Evolutionary conservation across 1,140 invertebrate species (phyloP), one percentile per base, ranked within the genome.

Genomic region (Gonatopus flavifemur): DNA sequence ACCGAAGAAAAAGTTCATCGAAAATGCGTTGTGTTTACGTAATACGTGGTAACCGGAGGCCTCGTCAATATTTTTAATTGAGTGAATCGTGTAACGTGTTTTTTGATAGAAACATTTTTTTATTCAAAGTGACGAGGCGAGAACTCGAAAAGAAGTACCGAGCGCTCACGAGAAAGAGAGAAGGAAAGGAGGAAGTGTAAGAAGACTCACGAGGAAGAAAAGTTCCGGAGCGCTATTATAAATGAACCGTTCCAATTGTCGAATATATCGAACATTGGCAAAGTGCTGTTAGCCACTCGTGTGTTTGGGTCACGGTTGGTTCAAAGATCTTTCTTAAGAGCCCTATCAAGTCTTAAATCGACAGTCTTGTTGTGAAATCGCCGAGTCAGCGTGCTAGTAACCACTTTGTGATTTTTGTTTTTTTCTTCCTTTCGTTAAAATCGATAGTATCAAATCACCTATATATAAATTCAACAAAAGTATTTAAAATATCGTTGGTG

Each of bases 11-110:
- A 59, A 49, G 39, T 55, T 24, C 30, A 31, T 22, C 49, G 59
- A 65, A 67, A 60, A 70, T 67, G 68, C 41, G 18, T 44, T 46
- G 55, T 59, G 56, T 69, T 70, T 70, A 70, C 65, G 64, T 72
- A 72, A 72, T 63, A 49, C 35, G 54, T 44, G 50, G 52, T 48
- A 55, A 55, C 52, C 50, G 38, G 44, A 62, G 50, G 49, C 33
- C 31, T 36, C 33, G 21, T 15, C 24, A 16, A 8, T 32, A 41
- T 39, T 28, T 30, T 21, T 52, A 55, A 40, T 43, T 38, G 13
- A 13, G 44, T 30, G 30, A 22, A n/a, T n/a, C n/a, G n/a, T n/a
- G n/a, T n/a, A n/a, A n/a, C n/a, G n/a, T n/a, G n/a, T n/a, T n/a
- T n/a, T n/a, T n/a, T 9, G 20, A 43, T 31, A 40, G n/a, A 25